Evolutionary conservation across 2,113 vertebrate genomes (phyloP).

Genomic region (Aplodontia rufa): DNA sequence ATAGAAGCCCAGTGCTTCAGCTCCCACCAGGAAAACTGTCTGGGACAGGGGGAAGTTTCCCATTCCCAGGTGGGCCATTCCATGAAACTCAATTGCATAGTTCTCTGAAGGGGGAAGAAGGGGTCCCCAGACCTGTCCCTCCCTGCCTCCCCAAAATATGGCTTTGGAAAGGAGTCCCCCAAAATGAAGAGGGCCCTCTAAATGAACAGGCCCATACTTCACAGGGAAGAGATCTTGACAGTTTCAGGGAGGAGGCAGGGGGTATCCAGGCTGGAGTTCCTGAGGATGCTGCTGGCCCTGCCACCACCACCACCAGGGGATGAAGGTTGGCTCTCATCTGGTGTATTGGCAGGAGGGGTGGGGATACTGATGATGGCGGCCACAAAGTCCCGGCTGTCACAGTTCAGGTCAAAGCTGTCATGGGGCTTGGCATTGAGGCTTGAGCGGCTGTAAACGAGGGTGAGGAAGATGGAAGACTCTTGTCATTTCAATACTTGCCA

Average conservation of each 20-base stretch:
- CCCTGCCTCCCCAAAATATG: constrained; percentile 65
- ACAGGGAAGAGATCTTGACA: constrained; percentile 94
- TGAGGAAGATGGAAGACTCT: constrained; percentile 46
- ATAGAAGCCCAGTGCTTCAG: constrained; percentile 25
- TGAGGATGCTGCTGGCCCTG: constrained; percentile 82
- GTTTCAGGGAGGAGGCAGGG: constrained; percentile 87
- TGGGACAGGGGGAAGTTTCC: not conserved
- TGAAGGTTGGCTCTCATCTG: constrained; percentile 89
- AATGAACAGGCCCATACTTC: constrained; percentile 68
- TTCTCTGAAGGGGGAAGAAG: constrained; percentile 38
- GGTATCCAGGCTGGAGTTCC: constrained; percentile 86
- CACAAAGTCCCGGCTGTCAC: constrained; percentile 89
- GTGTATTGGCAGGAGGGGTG: constrained; percentile 92
- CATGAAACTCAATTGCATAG: constrained; percentile 74
- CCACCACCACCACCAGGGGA: constrained; percentile 81
- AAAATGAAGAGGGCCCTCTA: constrained; percentile 44
- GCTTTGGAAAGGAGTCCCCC: constrained; percentile 74
- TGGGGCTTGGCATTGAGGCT: constrained; percentile 91
- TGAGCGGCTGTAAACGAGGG: constrained; percentile 86
- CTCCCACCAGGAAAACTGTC: not conserved
- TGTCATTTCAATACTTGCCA: constrained; percentile 21
- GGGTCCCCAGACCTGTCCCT: constrained; percentile 49
- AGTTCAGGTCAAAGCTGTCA: constrained; percentile 90
- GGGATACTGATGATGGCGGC: constrained; percentile 95
- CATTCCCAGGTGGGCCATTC: constrained; percentile 6